These are phyloP conservation scores for Drepana falcataria DNA, from an alignment of 2,888 invertebrate species.

Conservation along the genomic window DNA sequence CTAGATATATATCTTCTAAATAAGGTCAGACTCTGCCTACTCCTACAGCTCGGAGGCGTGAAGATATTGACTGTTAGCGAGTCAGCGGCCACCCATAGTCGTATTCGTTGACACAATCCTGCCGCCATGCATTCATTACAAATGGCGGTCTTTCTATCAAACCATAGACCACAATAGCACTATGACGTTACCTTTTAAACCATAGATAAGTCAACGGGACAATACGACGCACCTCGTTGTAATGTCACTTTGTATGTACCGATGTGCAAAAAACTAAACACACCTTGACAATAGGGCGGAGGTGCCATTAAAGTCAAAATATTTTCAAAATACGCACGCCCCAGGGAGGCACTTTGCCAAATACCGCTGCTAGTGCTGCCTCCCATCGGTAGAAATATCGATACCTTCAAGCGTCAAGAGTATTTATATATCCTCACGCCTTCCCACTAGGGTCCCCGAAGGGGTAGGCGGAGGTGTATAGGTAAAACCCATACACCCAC, in stretches of 20 bases:
- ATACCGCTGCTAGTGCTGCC: slow-evolving; percentile 23
- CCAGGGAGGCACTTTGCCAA: slow-evolving; percentile 54
- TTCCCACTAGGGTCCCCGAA: too few relatives aligned
- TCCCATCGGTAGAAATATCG: too few relatives aligned
- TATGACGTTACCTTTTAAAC: not conserved
- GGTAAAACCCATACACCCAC: too few relatives aligned
- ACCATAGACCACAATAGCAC: slow-evolving; percentile 8
- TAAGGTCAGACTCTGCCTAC: too few relatives aligned
- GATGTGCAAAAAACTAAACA: slow-evolving; percentile 19
- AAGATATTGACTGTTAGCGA: slow-evolving; percentile 3
- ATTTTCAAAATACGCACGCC: slow-evolving; percentile 72
- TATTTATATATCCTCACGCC: too few relatives aligned
- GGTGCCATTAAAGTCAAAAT: slow-evolving; percentile 74
- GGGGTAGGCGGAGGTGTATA: too few relatives aligned
- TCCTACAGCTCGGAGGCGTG: too few relatives aligned
- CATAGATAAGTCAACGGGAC: not conserved
- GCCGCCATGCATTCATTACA: not conserved
- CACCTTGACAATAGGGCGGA: slow-evolving; percentile 63
- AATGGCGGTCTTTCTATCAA: not conserved
- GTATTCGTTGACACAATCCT: not conserved
- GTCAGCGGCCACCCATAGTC: not conserved
- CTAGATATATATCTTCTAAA: slow-evolving; percentile 15
- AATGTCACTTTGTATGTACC: slow-evolving; percentile 20
- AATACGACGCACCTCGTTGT: not conserved
- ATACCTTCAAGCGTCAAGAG: too few relatives aligned